Base-by-base conservation (phyloP, 2,888 invertebrate genomes). In the Alviniconcha strummeri region DNA sequence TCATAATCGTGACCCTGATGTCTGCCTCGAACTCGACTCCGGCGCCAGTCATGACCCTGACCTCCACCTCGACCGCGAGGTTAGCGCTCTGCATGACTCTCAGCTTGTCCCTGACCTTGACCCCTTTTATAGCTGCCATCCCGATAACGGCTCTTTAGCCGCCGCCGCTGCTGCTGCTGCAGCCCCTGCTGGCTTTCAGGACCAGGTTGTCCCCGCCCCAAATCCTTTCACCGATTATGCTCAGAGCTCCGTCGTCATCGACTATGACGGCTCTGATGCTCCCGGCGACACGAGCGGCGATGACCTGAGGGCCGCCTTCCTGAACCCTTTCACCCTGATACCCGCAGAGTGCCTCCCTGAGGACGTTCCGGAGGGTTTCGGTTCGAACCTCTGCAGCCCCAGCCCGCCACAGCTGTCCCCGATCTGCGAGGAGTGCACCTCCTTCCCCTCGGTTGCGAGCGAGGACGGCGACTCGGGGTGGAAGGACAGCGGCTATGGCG, bases 401-500 rank as follows among this genome's bases (percentile, higher is more conserved):
- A 36, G 60, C 78, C 78, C 78, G 60, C 56, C 76, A 11, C 76
- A 56, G 57, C 19, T 82, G 67, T 71, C 82, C 7, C 71, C 82
- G 0, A 77, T 82, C 36, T 36, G n/a, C 56, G 82, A 82, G 60
- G 82, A 82, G 57, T 55, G 75, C 15, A 17, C n/a, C 17, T 19
- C 71, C 13, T 13, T n/a, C 15, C 54, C 69, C 52, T 78, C 64
- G 5, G 57, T 60, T 60, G 6, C 13, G 64, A n/a, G 78, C 19
- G 64, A n/a, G 57, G 56, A 19, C 15, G 78, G 19, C 5, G 5
- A 60, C 9, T 11, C 13, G 60, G 60, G n/a, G 15, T 52, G 19
- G 69, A 81, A 71, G n/a, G 71, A 56, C 81, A 71, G 71, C 57
- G 81, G 81, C 36, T 78, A 78, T 19, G n/a, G 78, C 11, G 52